These are phyloP conservation scores for Turritopsis dohrnii DNA, from an alignment of 30 jellyfish, hydroid and myxozoan species.

Conservation along the genomic window DNA sequence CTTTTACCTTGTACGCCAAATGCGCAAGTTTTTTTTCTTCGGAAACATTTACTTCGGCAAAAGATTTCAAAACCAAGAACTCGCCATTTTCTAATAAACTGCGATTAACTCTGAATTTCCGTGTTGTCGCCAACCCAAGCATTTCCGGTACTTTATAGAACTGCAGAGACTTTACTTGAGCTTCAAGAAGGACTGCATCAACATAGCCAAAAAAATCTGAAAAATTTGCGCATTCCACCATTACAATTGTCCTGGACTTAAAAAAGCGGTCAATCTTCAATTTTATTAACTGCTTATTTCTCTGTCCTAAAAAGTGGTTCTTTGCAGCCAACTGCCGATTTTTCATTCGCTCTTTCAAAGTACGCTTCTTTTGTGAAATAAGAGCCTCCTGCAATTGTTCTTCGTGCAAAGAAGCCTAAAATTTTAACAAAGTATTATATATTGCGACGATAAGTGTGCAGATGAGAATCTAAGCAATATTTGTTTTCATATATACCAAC, in stretches of 20 bases:
- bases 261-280: neutral
- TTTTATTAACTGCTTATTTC: neutral
- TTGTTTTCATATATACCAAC: no score
- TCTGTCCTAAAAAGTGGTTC: neutral
- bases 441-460: no score
- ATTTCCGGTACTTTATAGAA: neutral
- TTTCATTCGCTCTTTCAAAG: no score
- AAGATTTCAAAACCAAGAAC: neutral
- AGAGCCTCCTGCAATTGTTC: no score
- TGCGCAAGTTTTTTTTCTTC: no score
- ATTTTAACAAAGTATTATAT: no score
- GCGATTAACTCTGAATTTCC: neutral
- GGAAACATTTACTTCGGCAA: no score
- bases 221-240: neutral
- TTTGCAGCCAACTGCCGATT: no score
- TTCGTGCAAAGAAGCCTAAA: no score
- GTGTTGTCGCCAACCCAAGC: neutral
- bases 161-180: neutral
- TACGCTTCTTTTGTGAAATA: no score
- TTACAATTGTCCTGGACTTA: neutral
- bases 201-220: conserved; percentile 5
- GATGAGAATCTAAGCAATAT: no score
- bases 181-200: neutral
- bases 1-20: no score
- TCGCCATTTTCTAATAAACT: neutral